Evolutionary conservation across 2,113 vertebrate genomes (phyloP).

Genomic region (Seriola rivoliana): DNA sequence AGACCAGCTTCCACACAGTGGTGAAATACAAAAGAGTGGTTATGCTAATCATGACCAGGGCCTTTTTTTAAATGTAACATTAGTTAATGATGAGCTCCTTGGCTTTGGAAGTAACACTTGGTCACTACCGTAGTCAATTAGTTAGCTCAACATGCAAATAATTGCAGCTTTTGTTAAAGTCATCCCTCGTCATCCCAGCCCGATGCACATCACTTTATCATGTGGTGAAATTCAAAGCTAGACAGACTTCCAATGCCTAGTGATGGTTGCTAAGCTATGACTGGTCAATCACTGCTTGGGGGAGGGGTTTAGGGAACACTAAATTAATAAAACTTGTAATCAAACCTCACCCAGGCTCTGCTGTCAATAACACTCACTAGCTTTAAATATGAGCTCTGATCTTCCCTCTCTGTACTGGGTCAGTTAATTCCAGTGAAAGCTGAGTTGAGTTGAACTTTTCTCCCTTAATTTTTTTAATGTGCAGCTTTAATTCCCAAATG

Average conservation of each 20-base stretch:
- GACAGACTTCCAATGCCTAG: background rate
- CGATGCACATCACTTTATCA: too few relatives aligned
- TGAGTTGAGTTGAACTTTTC: constrained; percentile 22
- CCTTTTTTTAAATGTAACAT: background rate
- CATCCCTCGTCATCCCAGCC: too few relatives aligned
- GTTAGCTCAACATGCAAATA: background rate
- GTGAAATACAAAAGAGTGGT: too few relatives aligned
- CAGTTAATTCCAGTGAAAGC: constrained; percentile 26
- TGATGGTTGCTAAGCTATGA: constrained; percentile 1
- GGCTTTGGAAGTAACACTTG: background rate
- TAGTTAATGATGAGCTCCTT: background rate
- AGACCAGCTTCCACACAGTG: background rate
- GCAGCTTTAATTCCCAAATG: constrained; percentile 40
- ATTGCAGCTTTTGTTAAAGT: background rate
- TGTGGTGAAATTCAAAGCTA: background rate
- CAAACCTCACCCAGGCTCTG: background rate
- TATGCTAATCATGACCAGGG: background rate
- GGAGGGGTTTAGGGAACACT: background rate
- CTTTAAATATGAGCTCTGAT: constrained; percentile 29
- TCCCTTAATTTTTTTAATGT: constrained; percentile 22
- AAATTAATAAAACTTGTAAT: background rate
- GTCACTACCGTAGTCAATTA: background rate
- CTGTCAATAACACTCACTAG: background rate
- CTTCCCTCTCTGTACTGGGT: constrained; percentile 5
- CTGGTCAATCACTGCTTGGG: background rate